Evolutionary conservation across 2,888 invertebrate species (phyloP), one percentile per base, ranked within the genome.

Genomic region (Fragum sueziense): DNA sequence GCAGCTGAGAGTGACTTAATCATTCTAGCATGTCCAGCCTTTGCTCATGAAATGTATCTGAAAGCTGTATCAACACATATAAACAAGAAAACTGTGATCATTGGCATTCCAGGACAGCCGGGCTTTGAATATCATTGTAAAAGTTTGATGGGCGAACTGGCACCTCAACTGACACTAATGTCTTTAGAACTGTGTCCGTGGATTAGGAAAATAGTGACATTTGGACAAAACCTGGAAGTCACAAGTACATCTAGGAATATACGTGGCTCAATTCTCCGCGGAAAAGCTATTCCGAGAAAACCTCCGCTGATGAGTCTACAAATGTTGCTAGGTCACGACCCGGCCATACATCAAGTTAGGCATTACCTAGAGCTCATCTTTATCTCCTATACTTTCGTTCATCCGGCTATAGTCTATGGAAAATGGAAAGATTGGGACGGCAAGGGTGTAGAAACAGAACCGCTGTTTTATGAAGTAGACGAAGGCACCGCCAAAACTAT

Each of bases 111-210:
- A 0, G 90, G 91, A 14, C 85, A 86, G 70, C 85, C 89, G n/a
- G 90, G 91, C 0, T 90, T 91, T 65, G 90, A 90, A 73, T 89
- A 88, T 62, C 87, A 88, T 52, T 90, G 88, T 51, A 77, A 86
- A 37, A 87, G 85, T 69, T 74, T 86, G 20, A 79, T 88, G 20
- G 86, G 86, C 2, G 84, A 85, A 31, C 74, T 85, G 0, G 61
- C 70, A 4, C 70, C 74, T n/a, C 76, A 78, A 29, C 80, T 80
- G 37, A 86, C 88, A 51, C 68, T 91, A 4, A 86, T 91, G 81
- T 87, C 87, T 31, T 90, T 89, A 68, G 88, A 90, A 73, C 79
- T 87, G 7, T 85, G 88, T 14, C 90, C 90, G 7, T 91, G 89
- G 90, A 86, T 87, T 6, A 86, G 88, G 69, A 85, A 87, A 34